Evolutionary conservation across 2,888 invertebrate genomes (phyloP).

Genomic region (Lordiphosa andalusiaca): DNA sequence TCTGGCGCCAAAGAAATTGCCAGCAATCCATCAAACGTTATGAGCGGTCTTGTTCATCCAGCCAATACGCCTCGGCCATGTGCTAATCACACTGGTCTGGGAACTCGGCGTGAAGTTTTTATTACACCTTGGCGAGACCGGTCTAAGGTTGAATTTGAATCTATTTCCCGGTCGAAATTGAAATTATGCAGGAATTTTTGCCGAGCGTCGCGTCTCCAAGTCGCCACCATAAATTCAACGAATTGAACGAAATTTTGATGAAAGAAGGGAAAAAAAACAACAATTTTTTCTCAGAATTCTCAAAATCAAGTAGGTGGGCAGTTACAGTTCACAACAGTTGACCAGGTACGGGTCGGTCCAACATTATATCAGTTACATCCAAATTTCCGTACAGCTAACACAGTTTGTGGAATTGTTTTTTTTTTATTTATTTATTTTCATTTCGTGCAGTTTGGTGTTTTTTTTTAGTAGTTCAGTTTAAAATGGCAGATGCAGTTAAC

Average conservation of each 20-base stretch:
- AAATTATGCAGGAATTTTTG: constrained; percentile 65
- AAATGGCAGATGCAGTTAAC: too few species aligned
- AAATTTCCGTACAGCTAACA: too few species aligned
- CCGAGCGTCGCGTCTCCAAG: constrained; percentile 43
- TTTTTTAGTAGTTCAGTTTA: too few species aligned
- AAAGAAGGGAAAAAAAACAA: constrained; percentile 22
- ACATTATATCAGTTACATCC: neutral
- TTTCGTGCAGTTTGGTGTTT: too few species aligned
- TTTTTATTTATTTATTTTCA: neutral
- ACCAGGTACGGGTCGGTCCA: too few species aligned
- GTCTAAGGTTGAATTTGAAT: constrained; percentile 34
- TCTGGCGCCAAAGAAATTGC: constrained; percentile 74
- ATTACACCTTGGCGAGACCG: constrained; percentile 59
- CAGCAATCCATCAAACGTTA: constrained; percentile 63
- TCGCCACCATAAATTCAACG: constrained; percentile 62
- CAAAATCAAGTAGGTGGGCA: neutral
- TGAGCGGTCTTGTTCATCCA: constrained; percentile 46
- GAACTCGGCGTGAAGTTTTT: constrained; percentile 57
- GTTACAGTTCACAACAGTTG: too few species aligned
- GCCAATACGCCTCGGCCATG: constrained; percentile 44
- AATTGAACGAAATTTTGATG: constrained; percentile 43
- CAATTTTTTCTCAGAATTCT: too few species aligned
- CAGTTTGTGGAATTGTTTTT: too few species aligned
- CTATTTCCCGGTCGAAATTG: constrained; percentile 43
- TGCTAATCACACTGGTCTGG: constrained; percentile 49